phyloP scores from a whole-genome alignment of 53 echinoderm and acorn worm species.

The Paracentrotus lividus region DNA sequence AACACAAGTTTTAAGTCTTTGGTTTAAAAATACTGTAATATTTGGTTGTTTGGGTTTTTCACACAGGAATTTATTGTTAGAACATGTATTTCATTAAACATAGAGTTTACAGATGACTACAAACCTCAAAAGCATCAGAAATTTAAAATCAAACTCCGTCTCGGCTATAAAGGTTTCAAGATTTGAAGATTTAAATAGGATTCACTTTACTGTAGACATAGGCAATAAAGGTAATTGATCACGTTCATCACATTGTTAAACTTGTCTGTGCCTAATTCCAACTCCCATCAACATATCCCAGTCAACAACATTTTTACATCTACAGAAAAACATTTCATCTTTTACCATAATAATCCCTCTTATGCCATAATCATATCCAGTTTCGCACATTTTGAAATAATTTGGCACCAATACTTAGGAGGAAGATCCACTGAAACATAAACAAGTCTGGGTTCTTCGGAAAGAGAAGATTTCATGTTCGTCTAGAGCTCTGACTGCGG shows the following conservation, averaged over 20 bases:
- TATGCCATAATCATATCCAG: background rate
- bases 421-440: background rate
- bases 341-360: background rate
- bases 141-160: background rate
- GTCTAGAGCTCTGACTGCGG: background rate
- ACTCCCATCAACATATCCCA: background rate
- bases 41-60: background rate
- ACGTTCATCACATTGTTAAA: background rate
- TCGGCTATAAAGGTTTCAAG: background rate
- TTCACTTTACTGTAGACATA: background rate
- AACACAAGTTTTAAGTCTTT: too few species aligned
- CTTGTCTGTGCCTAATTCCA: background rate
- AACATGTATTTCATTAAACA: background rate
- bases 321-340: background rate
- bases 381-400: conserved; percentile 18
- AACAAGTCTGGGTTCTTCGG: background rate
- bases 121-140: background rate
- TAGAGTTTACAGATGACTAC: background rate
- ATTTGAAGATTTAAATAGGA: too few species aligned
- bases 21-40: too few species aligned
- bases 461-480: background rate
- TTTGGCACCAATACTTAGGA: conserved; percentile 1
- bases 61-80: background rate
- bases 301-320: background rate
- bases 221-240: background rate